Conservation (phyloP, 2,888 invertebrate species). For the Listrodromus nycthemerus region DNA sequence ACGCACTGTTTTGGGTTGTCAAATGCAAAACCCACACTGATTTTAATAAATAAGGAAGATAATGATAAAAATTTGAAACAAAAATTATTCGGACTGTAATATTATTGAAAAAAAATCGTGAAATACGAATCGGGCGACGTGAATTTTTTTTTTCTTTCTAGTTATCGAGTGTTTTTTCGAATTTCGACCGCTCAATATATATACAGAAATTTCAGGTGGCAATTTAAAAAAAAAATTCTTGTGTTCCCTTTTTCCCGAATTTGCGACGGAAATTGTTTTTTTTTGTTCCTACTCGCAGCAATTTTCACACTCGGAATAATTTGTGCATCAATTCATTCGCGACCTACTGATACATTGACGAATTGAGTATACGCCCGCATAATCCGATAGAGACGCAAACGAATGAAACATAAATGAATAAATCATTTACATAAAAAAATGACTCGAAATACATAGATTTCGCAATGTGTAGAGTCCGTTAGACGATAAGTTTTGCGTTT, state of each 20-base stretch:
- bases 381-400: neutral
- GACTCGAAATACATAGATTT: slow-evolving; percentile 66
- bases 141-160: neutral
- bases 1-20: slow-evolving; percentile 73
- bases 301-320: slow-evolving; percentile 21
- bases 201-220: neutral
- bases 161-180: neutral
- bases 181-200: neutral
- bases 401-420: neutral
- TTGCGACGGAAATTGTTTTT: too few relatives aligned
- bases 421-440: slow-evolving; percentile 20
- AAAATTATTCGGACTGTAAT: slow-evolving; percentile 28
- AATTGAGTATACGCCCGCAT: slow-evolving; percentile 6
- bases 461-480: slow-evolving; percentile 70
- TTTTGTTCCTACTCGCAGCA: neutral
- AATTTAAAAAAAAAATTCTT: neutral
- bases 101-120: slow-evolving; percentile 30
- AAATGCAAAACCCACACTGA: slow-evolving; percentile 67
- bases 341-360: slow-evolving; percentile 7
- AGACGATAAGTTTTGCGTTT: slow-evolving; percentile 82
- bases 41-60: slow-evolving; percentile 64
- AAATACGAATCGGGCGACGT: neutral
- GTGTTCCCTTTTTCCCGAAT: neutral
- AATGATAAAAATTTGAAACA: slow-evolving; percentile 43
- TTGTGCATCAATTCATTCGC: slow-evolving; percentile 18